Base-by-base conservation (phyloP, 2,888 invertebrate species). In the Limenitis arthemis region DNA sequence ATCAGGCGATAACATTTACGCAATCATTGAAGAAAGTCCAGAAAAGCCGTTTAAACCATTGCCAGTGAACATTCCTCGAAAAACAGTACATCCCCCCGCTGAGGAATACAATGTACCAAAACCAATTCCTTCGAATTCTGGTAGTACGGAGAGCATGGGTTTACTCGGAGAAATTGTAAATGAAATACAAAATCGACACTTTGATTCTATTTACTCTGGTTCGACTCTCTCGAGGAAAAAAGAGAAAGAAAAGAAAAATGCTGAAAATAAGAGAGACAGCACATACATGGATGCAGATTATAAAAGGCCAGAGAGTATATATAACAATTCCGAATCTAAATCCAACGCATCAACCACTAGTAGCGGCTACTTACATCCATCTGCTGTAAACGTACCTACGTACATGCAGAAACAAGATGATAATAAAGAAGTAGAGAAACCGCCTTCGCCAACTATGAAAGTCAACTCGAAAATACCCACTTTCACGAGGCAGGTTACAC, bases 171-270 rank as follows among this genome's bases (percentile, higher is more conserved):
- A 96, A 78, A 96, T 96, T 53, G 95, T 96, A 0, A 91, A 91
- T 40, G 96, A 96, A 76, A 95, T 96, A 66, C 94, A 95, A 65
- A 93, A 92, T 64, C 86, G 94, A 33, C 95, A 95, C 71, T 91
- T 93, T 36, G 95, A 95, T 64, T 95, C 95, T 0, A 94, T 96
- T 61, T 96, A 96, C 71, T 94, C 94, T 0, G 92, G 93, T 0
- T 91, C 93, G 1, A 93, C 92, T 0, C 74, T 93, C 2, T 88
- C 89, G 0, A 83, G 90, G 51, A 91, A 90, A 64, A 89, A 90
- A 65, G 88, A 88, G 58, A 83, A 85, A 59, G 73, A 75, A 39
- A 69, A 70, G 41, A 70, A 68, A 38, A 68, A 64, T 3, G 65
- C 66, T 8, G 77, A 69, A 41, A 72, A 62, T 54, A 77, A 75